Evolutionary conservation across 2,113 vertebrate genomes (phyloP), one percentile per base, ranked within the genome.

Genomic region (Datnioides undecimradiatus): DNA sequence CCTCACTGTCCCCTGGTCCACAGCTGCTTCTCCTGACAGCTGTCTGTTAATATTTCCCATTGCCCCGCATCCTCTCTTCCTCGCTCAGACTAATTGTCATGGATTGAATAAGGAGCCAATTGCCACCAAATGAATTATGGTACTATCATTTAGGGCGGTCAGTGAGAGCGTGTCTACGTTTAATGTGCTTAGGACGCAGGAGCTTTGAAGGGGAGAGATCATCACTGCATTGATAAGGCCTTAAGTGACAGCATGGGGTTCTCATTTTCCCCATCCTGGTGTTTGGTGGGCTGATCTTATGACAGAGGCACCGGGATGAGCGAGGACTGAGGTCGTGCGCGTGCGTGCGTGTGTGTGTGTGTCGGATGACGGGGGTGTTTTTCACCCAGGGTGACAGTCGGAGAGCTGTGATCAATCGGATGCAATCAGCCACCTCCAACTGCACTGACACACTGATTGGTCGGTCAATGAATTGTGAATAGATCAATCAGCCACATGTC

Each of bases 121-220:
- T 84, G 55, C 72, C 73, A 60, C 64, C 70, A 85, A 85, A 89
- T 59, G 19, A 81, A 77, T 91, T 87, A 79, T 69, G 60, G 59
- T 92, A 91, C 90, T 80, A 86, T 87, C 49, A 87, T 91, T 92
- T 89, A 13, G 41, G 34, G 14, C 46, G 69, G 84, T 88, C 77
- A 89, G 68, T 63, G 80, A 73, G 76, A 83, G 73, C 40, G n/a
- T 71, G 67, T 87, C 54, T 69, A n/a, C 36, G 57, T 74, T 51
- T 88, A 89, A 93, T 87, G 51, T 72, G 71, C 67, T 87, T 91
- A 80, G 59, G 55, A 67, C 31, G 52, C 75, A 49, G 63, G 45
- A 17, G 21, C 77, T 90, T 91, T 88, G 82, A 91, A 88, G 64
- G 64, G 68, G 77, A 71, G 21, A 46, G 58, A 63, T 76, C 72